Evolutionary conservation across 2,113 vertebrate species (phyloP), one percentile per base, ranked within the genome.

Genomic region (Myotis yumanensis): DNA sequence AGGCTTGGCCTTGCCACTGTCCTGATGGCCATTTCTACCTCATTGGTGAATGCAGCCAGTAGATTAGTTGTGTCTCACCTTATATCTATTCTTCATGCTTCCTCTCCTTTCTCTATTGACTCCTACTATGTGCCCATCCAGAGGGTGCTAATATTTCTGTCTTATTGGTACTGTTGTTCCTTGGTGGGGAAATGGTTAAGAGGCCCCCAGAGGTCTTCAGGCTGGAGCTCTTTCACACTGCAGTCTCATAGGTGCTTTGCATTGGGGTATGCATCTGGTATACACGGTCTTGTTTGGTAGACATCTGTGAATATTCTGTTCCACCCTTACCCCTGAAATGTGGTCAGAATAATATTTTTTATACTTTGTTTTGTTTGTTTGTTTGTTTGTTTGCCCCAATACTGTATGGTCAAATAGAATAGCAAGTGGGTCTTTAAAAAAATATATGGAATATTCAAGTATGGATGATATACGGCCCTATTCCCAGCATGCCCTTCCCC

Each of bases 321-420:
- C 4, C 11, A 48, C 7, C 4, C 11, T 72, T 51, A 75, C 6
- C 3, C 23, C 22, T 46, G 22, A 35, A 64, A 15, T 72, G 46
- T 76, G 17, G 15, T 93, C 28, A 80, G 32, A 37, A 75, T 51
- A 81, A 14, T 66, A 11, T 37, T 51, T 28, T 75, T 32, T 69
- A 6, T 80, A 46, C 1, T 83, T 68, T 69, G 23, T 81, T 88
- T 91, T 85, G 32, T 90, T 87, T 85, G 32, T 88, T 91, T 85
- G 32, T 90, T 87, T 85, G 32, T 90, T 87, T 77, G 4, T 48
- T 95, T 46, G 32, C 1, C 71, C 28, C 66, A 62, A 86, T 48
- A 43, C 14, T 64, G 0, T 51, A 46, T 83, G 54, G 7, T 52
- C 84, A 59, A 88, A 20, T 37, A 89, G 79, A 86, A 7, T 28